phyloP scores from a whole-genome alignment of 2,113 vertebrate species.

The Triplophysa tibetana region DNA sequence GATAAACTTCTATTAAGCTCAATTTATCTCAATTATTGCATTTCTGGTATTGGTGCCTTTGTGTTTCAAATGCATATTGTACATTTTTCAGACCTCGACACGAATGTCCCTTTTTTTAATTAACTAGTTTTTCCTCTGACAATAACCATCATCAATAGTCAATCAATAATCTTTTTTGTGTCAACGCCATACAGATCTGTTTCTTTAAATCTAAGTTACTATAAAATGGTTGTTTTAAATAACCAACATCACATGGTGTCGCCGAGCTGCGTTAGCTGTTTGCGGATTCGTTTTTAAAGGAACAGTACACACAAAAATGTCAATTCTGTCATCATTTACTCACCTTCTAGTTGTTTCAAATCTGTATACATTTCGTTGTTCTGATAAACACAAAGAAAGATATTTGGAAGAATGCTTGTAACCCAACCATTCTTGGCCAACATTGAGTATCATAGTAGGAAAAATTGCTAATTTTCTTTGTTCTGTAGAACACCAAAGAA shows the following conservation, averaged over 20 bases:
- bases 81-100: background rate
- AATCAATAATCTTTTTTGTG: background rate
- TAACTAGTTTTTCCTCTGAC: slow-evolving; percentile 4
- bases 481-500: too few relatives aligned
- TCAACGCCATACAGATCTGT: background rate
- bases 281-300: background rate
- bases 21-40: slow-evolving; percentile 6
- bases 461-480: too few relatives aligned
- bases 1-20: slow-evolving; percentile 7
- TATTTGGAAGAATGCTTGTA: too few relatives aligned
- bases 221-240: background rate
- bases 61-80: background rate
- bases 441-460: too few relatives aligned
- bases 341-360: too few relatives aligned
- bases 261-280: background rate
- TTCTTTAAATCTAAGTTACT: background rate
- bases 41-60: slow-evolving; percentile 16
- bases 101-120: background rate
- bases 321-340: too few relatives aligned
- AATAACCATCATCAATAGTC: slow-evolving; percentile 12
- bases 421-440: too few relatives aligned
- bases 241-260: background rate
- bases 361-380: too few relatives aligned
- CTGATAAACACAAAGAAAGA: too few relatives aligned
- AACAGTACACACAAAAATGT: background rate